Conservation (phyloP, 23 tunicate genomes). For the Halocynthia roretzi region DNA sequence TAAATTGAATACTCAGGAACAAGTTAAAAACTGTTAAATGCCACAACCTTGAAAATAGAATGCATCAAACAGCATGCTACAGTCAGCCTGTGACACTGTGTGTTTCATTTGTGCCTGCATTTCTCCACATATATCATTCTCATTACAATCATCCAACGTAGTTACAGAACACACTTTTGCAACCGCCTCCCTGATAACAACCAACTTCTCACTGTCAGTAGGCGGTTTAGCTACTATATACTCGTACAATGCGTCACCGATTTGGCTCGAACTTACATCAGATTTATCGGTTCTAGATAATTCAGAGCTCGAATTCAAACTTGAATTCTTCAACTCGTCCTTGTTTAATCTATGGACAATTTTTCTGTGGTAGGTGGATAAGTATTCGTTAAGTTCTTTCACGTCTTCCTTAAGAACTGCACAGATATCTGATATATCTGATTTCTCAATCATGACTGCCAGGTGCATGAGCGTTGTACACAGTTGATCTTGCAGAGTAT, state of each 20-base stretch:
- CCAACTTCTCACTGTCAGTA: background rate
- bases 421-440: constrained; percentile 20
- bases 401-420: background rate
- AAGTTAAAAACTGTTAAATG: no score
- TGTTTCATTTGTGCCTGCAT: no score
- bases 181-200: background rate
- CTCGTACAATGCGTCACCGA: constrained; percentile 6
- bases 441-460: constrained; percentile 11
- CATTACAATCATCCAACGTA: background rate
- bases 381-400: background rate
- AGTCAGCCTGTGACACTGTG: no score
- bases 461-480: constrained; percentile 49
- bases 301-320: background rate
- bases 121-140: no score
- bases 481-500: constrained; percentile 58
- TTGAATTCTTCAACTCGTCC: background rate
- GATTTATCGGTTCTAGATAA: background rate
- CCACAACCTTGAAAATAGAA: no score
- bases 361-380: constrained; percentile 3
- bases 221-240: constrained; percentile 15
- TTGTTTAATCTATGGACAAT: background rate
- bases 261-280: background rate
- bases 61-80: no score
- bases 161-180: background rate
- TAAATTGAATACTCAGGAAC: no score